Conservation (phyloP, 2,888 invertebrate species). For the Campoletis raptor region DNA sequence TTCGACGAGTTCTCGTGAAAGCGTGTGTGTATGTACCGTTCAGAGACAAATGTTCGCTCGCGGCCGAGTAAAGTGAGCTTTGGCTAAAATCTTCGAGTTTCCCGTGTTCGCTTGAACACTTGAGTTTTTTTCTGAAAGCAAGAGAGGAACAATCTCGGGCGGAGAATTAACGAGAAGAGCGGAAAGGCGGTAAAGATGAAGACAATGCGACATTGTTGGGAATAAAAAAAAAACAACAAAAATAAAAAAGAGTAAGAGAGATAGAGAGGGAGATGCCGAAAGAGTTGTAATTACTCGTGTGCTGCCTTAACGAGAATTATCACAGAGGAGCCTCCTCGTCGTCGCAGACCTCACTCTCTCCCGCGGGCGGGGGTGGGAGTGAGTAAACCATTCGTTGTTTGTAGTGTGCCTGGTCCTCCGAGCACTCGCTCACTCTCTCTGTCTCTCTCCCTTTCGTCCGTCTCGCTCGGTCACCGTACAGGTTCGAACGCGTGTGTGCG, state of each 20-base stretch:
- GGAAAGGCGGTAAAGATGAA: conserved; percentile 14
- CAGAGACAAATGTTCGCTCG: conserved; percentile 49
- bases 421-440: conserved; percentile 31
- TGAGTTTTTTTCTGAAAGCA: background rate
- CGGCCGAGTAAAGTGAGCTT: conserved; percentile 48
- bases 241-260: conserved; percentile 38
- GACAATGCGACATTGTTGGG: conserved; percentile 50
- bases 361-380: conserved; percentile 68
- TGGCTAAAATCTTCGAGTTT: conserved; percentile 29
- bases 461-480: conserved; percentile 29
- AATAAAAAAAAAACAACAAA: conserved; percentile 21
- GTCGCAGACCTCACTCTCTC: conserved; percentile 64
- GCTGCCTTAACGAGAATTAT: conserved; percentile 52
- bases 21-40: conserved; percentile 37
- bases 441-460: background rate
- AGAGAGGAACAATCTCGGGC: background rate
- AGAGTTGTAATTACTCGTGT: conserved; percentile 51
- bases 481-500: conserved; percentile 9
- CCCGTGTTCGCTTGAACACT: conserved; percentile 11
- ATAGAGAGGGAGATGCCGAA: conserved; percentile 15
- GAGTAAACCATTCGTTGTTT: conserved; percentile 55
- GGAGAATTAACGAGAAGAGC: conserved; percentile 1
- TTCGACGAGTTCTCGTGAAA: conserved; percentile 61
- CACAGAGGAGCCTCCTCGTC: conserved; percentile 39
- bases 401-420: conserved; percentile 52